These are phyloP conservation scores for Oegoconia quadripuncta DNA, from an alignment of 2,888 invertebrate species.

Conservation along the genomic window DNA sequence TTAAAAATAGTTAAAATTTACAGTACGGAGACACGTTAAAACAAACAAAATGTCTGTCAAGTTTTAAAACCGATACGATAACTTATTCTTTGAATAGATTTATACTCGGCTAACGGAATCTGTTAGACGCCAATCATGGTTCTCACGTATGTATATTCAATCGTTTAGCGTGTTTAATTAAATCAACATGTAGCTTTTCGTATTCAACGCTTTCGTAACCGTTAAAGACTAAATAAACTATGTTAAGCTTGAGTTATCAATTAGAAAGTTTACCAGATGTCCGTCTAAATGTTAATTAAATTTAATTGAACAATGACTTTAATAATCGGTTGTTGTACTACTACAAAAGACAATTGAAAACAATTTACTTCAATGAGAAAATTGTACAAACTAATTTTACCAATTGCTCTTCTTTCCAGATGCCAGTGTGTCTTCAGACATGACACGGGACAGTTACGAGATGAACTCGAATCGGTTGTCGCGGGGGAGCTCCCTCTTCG, in stretches of 20 bases:
- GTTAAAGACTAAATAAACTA: slow-evolving; percentile 9
- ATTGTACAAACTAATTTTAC: slow-evolving; percentile 35
- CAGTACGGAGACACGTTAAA: too few relatives aligned
- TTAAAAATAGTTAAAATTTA: too few relatives aligned
- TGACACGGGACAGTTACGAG: slow-evolving; percentile 71
- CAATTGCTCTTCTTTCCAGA: slow-evolving; percentile 55
- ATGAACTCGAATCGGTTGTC: slow-evolving; percentile 62
- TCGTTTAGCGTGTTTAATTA: slow-evolving; percentile 47
- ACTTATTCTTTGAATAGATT: slow-evolving; percentile 27
- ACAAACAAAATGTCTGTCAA: neutral
- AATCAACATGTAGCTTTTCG: slow-evolving; percentile 44
- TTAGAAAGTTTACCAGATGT: slow-evolving; percentile 39
- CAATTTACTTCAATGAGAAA: slow-evolving; percentile 51
- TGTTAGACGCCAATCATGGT: slow-evolving; percentile 36
- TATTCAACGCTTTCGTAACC: slow-evolving; percentile 22
- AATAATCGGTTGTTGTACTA: slow-evolving; percentile 41
- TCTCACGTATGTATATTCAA: slow-evolving; percentile 54
- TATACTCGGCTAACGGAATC: slow-evolving; percentile 27
- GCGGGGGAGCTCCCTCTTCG: slow-evolving; percentile 66
- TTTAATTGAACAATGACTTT: slow-evolving; percentile 49
- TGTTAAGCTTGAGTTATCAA: slow-evolving; percentile 11
- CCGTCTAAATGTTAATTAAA: slow-evolving; percentile 35
- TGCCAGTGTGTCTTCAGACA: slow-evolving; percentile 59
- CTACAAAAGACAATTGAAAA: slow-evolving; percentile 35
- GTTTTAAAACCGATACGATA: neutral